Conservation (phyloP, 2,888 invertebrate genomes). For the Sabatieria punctata region DNA sequence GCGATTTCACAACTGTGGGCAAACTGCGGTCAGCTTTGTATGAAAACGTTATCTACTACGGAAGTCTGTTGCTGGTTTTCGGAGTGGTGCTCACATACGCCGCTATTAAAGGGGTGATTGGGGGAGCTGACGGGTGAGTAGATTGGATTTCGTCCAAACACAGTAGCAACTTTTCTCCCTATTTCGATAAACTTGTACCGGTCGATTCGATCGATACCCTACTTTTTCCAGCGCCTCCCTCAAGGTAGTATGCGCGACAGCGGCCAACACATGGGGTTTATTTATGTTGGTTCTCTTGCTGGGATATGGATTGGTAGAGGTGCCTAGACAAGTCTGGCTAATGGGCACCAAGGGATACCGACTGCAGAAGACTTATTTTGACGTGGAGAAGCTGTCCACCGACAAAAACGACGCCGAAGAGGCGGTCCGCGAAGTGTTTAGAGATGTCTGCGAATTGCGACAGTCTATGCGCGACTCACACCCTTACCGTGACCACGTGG, state of each 20-base stretch:
- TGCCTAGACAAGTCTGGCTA: conserved; percentile 71
- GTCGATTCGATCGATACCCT: too few relatives aligned
- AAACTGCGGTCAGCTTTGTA: conserved; percentile 83
- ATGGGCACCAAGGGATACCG: conserved; percentile 15
- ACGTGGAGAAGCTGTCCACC: conserved; percentile 38
- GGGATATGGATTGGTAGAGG: conserved; percentile 85
- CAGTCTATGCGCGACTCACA: conserved; percentile 46
- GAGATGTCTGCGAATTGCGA: conserved; percentile 67
- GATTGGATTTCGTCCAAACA: background rate
- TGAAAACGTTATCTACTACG: conserved; percentile 95
- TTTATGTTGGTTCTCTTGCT: conserved; percentile 78
- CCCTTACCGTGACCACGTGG: conserved; percentile 57
- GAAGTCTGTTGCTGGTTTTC: conserved; percentile 53
- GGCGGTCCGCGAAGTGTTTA: conserved; percentile 59
- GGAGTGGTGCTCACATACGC: conserved; percentile 82
- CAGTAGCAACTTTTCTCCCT: background rate
- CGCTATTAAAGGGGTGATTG: conserved; percentile 68
- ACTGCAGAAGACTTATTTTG: conserved; percentile 26
- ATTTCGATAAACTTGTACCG: too few relatives aligned
- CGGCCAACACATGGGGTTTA: conserved; percentile 97
- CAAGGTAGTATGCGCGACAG: conserved; percentile 90
- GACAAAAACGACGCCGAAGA: conserved; percentile 96
- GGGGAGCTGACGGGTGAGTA: conserved; percentile 44
- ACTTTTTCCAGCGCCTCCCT: conserved; percentile 52
- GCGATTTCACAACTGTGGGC: conserved; percentile 83